A percentile compares a stretch with the other conserved stretches of the same genome.
phyloP scores from a whole-genome alignment of 2,797 vertebrate genomes.

The Scleropages formosus region DNA sequence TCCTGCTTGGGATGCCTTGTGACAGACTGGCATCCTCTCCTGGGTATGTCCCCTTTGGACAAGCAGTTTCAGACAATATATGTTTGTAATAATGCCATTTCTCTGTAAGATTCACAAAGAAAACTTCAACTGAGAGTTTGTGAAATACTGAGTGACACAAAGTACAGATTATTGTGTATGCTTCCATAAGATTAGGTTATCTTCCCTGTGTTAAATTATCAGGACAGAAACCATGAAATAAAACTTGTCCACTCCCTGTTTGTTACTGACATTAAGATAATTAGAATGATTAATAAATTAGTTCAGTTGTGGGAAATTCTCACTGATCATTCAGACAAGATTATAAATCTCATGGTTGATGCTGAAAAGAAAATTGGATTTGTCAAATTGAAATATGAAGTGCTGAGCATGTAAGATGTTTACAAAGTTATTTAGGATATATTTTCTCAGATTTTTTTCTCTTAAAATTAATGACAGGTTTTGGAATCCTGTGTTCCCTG shows the following conservation, averaged over 20 bases:
- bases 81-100: neutral
- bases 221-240: neutral
- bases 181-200: too few relatives aligned
- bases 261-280: neutral
- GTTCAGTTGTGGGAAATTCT: neutral
- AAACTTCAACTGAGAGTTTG: neutral
- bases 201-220: neutral
- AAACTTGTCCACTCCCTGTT: neutral
- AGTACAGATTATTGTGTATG: too few relatives aligned
- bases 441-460: slow-evolving; percentile 19
- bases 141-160: too few relatives aligned
- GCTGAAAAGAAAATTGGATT: neutral
- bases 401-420: neutral
- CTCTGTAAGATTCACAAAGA: neutral
- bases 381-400: neutral
- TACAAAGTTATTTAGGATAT: slow-evolving; percentile 11
- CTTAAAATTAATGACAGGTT: slow-evolving; percentile 37
- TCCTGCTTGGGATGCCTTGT: too few relatives aligned
- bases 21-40: too few relatives aligned
- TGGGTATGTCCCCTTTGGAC: too few relatives aligned
- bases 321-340: neutral
- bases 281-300: neutral
- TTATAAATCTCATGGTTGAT: neutral
- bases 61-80: too few relatives aligned
- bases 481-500: slow-evolving; percentile 33